phyloP scores from a whole-genome alignment of 1,140 invertebrate species.

The Samia ricini region DNA sequence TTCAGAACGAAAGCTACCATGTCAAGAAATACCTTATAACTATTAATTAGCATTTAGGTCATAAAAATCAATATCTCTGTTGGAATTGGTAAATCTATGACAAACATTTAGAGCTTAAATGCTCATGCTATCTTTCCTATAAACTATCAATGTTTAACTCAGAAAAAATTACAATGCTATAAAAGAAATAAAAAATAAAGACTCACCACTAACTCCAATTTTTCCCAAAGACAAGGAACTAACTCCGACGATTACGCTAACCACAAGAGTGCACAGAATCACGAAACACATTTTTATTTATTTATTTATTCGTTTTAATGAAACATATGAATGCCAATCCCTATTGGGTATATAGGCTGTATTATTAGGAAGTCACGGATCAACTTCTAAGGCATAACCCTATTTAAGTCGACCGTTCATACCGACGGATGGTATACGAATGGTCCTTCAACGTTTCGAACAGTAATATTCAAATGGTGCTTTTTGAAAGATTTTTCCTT shows the following conservation, averaged over 20 bases:
- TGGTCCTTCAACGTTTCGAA: not conserved
- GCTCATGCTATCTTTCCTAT: too few relatives aligned
- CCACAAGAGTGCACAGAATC: not conserved
- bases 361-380: not conserved
- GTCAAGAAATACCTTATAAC: too few relatives aligned
- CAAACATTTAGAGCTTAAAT: too few relatives aligned
- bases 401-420: not conserved
- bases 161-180: too few relatives aligned
- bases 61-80: too few relatives aligned
- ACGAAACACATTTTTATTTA: not conserved
- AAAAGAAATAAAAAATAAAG: not conserved
- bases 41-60: too few relatives aligned
- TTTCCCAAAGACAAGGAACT: not conserved
- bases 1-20: too few relatives aligned
- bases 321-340: not conserved
- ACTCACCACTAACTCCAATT: not conserved
- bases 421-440: not conserved
- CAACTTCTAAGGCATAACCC: not conserved
- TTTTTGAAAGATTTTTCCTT: not conserved
- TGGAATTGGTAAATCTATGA: too few relatives aligned
- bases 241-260: not conserved
- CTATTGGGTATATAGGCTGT: not conserved
- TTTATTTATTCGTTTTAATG: not conserved
- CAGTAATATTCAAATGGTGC: not conserved
- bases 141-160: too few relatives aligned